Conservation (phyloP, 2,797 vertebrate genomes). For the Gallinago solitaria region DNA sequence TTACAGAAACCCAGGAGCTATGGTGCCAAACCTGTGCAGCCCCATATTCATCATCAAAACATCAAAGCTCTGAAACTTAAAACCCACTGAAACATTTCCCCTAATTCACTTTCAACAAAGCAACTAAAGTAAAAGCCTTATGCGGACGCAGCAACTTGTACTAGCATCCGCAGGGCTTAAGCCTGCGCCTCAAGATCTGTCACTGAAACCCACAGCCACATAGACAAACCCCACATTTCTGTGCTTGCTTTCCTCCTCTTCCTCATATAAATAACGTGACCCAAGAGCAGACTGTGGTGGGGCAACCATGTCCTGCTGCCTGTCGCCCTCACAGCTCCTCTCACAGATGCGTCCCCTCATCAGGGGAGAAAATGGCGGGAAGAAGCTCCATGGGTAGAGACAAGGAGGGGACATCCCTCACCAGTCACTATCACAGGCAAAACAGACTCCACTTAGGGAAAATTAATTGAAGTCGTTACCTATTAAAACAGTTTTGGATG, state of each 20-base stretch:
- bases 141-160: neutral
- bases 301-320: fast-evolving
- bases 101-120: neutral
- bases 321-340: fast-evolving
- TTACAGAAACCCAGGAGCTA: neutral
- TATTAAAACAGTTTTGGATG: neutral
- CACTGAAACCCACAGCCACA: neutral
- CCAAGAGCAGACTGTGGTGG: fast-evolving
- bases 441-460: neutral
- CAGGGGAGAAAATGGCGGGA: neutral
- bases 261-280: fast-evolving
- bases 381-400: neutral
- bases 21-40: neutral
- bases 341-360: fast-evolving
- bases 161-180: fast-evolving
- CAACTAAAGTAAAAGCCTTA: neutral
- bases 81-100: neutral
- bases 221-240: neutral
- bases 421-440: fast-evolving
- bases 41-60: neutral
- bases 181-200: neutral
- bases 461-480: neutral
- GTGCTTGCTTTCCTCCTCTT: neutral
- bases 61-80: neutral
- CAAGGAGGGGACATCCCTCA: neutral